Evolutionary conservation across 2,113 vertebrate genomes (phyloP), one percentile per base, ranked within the genome.

Genomic region (Mixornis gularis): DNA sequence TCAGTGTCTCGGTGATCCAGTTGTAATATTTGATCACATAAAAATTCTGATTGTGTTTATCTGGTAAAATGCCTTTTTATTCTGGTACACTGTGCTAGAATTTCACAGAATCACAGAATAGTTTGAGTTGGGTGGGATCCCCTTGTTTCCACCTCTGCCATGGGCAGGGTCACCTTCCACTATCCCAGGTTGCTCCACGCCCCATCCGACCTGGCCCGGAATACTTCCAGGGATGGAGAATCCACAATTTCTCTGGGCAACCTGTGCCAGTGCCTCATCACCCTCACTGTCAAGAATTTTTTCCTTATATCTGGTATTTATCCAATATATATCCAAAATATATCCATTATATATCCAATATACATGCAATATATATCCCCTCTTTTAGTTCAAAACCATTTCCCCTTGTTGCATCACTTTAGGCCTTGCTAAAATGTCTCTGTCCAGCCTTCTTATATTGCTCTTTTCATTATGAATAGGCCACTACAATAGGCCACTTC

Each of bases 181-280:
- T 6, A 17, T 6, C 6, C 0, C 3, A 65, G 9, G 18, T 2
- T 26, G 18, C 16, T 48, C 16, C 6, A 9, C 78, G 12, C 1
- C 17, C 13, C 0, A 0, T n/a, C 18, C 13, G 51, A 0, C 13
- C 41, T 70, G n/a, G 0, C 13, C 15, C 16, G 48, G 16, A 13
- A 25, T 3, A 10, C 2, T 36, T 6, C 3, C 18, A 66, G 21
- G 7, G 7, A n/a, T 14, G 10, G 17, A 10, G 7, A 17, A 69
- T 1, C 32, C 7, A 48, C 18, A 46, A 0, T 7, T 15, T 18
- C 25, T 41, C n/a, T 52, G 16, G 5, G 10, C 7, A 70, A 2
- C 6, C 11, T 62, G 1, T 40, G 9, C 16, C 19, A 52, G 4
- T 0, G 11, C 19, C 17, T 74, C 46, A n/a, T 1, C 34, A 27